A percentile compares a stretch with the other conserved stretches of the same genome.
phyloP scores from a whole-genome alignment of 2,888 invertebrate species.

The Heliconius hortense region DNA sequence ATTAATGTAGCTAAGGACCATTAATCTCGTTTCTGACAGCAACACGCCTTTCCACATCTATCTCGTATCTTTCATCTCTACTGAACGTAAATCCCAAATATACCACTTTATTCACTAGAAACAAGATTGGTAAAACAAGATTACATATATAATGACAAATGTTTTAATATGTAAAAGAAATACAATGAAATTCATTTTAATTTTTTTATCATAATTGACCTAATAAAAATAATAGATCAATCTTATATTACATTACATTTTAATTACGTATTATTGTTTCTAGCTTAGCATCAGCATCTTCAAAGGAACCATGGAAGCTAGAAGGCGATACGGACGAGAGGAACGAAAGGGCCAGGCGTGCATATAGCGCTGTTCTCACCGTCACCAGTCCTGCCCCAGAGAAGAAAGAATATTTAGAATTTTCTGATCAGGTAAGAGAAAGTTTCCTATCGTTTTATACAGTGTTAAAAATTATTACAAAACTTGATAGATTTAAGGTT shows the following conservation, averaged over 20 bases:
- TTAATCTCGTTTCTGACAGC: no score
- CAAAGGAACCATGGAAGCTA: slow-evolving; percentile 92
- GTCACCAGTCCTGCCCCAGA: slow-evolving; percentile 92
- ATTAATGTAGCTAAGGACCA: no score
- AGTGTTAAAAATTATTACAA: background rate
- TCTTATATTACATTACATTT: background rate
- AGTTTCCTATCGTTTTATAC: slow-evolving; percentile 3
- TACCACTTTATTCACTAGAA: no score
- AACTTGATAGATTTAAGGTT: no score
- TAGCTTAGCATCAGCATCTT: slow-evolving; percentile 82
- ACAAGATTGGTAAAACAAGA: no score
- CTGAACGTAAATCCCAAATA: no score
- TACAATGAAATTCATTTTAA: no score
- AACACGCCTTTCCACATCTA: no score
- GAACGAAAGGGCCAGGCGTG: slow-evolving; percentile 91
- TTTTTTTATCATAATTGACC: background rate
- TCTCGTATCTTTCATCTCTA: no score
- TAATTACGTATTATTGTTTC: background rate
- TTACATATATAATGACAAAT: no score
- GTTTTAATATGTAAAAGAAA: no score
- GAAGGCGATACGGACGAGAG: slow-evolving; percentile 89
- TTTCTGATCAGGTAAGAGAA: slow-evolving; percentile 85
- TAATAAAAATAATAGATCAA: background rate
- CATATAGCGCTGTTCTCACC: slow-evolving; percentile 93
- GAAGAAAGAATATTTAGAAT: slow-evolving; percentile 88